A percentile compares a stretch with the other conserved stretches of the same genome.
Conservation (phyloP, 2,888 invertebrate genomes). For the Ophonus ardosiacus region DNA sequence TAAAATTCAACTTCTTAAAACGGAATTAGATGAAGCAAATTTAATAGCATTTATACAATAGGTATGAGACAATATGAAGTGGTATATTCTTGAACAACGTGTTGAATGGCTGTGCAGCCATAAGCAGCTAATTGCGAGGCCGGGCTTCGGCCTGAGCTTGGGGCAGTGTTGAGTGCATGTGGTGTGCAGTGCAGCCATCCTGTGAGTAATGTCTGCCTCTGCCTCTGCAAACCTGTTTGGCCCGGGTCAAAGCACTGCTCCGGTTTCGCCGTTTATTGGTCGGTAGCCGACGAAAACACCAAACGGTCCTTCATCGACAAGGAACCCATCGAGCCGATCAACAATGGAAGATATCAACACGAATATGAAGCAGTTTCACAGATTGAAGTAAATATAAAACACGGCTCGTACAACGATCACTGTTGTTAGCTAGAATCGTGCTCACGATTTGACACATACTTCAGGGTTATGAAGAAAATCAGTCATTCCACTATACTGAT, state of each 20-base stretch:
- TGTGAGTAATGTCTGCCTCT: slow-evolving; percentile 23
- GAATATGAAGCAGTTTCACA: too few relatives aligned
- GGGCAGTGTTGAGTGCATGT: background rate
- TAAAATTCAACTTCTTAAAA: too few relatives aligned
- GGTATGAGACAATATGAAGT: background rate
- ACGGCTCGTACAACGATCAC: too few relatives aligned
- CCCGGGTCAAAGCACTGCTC: slow-evolving; percentile 52
- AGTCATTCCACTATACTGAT: too few relatives aligned
- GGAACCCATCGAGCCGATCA: background rate
- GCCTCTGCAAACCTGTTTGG: slow-evolving; percentile 48
- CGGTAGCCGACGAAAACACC: slow-evolving; percentile 23
- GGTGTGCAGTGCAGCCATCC: slow-evolving; percentile 3
- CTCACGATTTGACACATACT: too few relatives aligned
- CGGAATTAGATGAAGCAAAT: background rate
- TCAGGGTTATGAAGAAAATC: too few relatives aligned
- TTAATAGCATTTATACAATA: background rate
- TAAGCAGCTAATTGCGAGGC: background rate
- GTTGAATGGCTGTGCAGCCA: background rate
- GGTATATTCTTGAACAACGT: background rate
- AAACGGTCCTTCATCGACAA: slow-evolving; percentile 3
- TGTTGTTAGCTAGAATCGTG: too few relatives aligned
- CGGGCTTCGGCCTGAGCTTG: background rate
- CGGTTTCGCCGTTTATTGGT: slow-evolving; percentile 45
- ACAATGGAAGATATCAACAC: background rate
- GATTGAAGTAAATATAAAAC: too few relatives aligned